Percentiles rank a stretch among this genome's conserved stretches.
phyloP scores from a whole-genome alignment of 2,113 vertebrate species.

The Antechinus stuartii region DNA sequence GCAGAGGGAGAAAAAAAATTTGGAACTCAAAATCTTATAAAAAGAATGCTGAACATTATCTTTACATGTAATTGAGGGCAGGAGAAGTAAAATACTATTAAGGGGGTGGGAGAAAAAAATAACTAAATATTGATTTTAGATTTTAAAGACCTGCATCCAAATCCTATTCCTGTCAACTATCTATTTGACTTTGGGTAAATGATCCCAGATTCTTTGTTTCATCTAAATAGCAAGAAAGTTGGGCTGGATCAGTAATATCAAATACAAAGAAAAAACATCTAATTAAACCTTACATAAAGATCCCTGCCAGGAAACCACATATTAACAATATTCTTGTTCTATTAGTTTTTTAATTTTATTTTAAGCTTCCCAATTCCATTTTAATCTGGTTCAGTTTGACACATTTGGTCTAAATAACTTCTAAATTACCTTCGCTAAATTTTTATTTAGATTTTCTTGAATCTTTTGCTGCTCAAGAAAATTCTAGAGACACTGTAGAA shows the following conservation, averaged over 20 bases:
- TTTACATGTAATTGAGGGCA: too few relatives aligned
- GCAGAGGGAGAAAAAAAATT: too few relatives aligned
- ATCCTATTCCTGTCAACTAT: neutral
- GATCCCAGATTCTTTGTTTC: neutral
- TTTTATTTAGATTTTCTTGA: neutral
- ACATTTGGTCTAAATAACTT: neutral
- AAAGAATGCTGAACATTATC: too few relatives aligned
- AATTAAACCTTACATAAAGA: too few relatives aligned
- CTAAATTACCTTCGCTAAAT: neutral
- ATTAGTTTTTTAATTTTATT: neutral
- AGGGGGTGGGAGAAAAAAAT: too few relatives aligned
- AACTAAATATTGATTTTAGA: neutral
- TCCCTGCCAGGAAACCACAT: neutral
- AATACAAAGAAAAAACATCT: too few relatives aligned
- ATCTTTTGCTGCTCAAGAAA: neutral
- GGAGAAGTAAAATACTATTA: too few relatives aligned
- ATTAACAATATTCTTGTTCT: neutral
- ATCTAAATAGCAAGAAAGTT: neutral
- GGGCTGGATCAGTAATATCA: too few relatives aligned
- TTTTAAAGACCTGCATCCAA: neutral
- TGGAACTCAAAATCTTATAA: too few relatives aligned
- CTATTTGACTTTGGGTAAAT: neutral
- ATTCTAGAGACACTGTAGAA: neutral
- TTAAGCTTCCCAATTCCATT: neutral
- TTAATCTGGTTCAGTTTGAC: constrained; percentile 16